phyloP scores from a whole-genome alignment of 2,113 vertebrate genomes.

The Apteryx owenii region DNA sequence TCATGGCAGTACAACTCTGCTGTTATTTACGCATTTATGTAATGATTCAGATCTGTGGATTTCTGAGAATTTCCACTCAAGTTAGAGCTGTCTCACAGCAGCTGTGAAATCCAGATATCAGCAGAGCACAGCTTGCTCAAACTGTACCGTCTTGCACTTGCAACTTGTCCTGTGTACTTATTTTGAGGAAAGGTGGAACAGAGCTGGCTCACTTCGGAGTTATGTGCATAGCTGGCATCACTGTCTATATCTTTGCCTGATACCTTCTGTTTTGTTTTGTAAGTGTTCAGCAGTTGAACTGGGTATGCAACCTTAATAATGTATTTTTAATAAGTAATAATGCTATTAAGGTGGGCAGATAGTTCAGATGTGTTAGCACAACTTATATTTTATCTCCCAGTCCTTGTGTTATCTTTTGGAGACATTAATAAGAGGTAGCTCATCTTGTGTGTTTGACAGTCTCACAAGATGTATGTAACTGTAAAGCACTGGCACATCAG shows the following conservation, averaged over 20 bases:
- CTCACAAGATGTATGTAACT: background rate
- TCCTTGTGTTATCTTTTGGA: background rate
- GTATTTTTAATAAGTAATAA: background rate
- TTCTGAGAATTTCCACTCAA: background rate
- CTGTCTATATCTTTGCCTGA: background rate
- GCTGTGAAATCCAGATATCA: background rate
- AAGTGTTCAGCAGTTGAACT: background rate
- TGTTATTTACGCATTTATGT: background rate
- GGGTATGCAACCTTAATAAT: background rate
- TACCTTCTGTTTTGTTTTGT: background rate
- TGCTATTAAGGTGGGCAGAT: background rate
- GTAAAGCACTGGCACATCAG: fast-evolving
- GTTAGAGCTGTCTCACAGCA: background rate
- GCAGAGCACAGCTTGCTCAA: fast-evolving
- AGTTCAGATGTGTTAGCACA: background rate
- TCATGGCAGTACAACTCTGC: background rate
- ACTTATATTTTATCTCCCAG: background rate
- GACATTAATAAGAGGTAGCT: background rate
- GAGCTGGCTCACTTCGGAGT: background rate
- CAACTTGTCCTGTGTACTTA: fast-evolving
- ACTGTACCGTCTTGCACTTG: background rate
- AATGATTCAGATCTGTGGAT: background rate
- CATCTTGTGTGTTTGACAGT: background rate
- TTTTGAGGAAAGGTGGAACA: background rate
- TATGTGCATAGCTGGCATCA: fast-evolving